Conservation (phyloP, 1,140 invertebrate genomes). For the Drosophila chauvacae region DNA sequence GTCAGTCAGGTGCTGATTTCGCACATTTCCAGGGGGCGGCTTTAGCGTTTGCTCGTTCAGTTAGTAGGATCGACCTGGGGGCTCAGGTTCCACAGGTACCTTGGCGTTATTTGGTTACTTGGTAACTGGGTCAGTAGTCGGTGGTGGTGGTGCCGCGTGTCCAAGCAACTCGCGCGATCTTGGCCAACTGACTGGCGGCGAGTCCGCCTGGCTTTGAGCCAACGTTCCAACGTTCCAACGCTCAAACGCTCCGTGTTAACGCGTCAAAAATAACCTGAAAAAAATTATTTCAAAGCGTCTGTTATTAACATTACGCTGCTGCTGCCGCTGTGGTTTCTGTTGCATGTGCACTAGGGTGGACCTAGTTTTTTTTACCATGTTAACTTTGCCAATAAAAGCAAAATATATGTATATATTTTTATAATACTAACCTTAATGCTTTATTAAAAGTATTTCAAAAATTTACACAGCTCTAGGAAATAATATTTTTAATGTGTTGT, state of each 20-base stretch:
- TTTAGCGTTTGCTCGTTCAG: constrained; percentile 25
- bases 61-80: constrained; percentile 11
- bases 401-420: neutral
- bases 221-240: constrained; percentile 28
- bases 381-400: no score
- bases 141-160: constrained; percentile 42
- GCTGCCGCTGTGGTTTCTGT: constrained; percentile 8
- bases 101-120: constrained; percentile 3
- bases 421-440: neutral
- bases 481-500: neutral
- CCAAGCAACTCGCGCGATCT: constrained; percentile 71
- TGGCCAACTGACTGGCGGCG: constrained; percentile 61
- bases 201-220: constrained; percentile 45
- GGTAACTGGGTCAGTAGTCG: constrained; percentile 4
- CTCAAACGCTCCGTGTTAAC: constrained; percentile 59
- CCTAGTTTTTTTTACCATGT: neutral
- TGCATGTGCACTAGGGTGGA: constrained; percentile 34
- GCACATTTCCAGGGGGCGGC: constrained; percentile 29
- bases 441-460: neutral
- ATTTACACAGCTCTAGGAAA: neutral
- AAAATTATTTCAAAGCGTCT: constrained; percentile 40
- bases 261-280: constrained; percentile 77
- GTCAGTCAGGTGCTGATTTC: constrained; percentile 37
- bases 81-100: neutral
- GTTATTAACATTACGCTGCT: constrained; percentile 42